Percentiles rank a stretch among this genome's conserved stretches.
Evolutionary conservation across 2,888 invertebrate species (phyloP).

Genomic region (Dinocampus coccinellae): DNA sequence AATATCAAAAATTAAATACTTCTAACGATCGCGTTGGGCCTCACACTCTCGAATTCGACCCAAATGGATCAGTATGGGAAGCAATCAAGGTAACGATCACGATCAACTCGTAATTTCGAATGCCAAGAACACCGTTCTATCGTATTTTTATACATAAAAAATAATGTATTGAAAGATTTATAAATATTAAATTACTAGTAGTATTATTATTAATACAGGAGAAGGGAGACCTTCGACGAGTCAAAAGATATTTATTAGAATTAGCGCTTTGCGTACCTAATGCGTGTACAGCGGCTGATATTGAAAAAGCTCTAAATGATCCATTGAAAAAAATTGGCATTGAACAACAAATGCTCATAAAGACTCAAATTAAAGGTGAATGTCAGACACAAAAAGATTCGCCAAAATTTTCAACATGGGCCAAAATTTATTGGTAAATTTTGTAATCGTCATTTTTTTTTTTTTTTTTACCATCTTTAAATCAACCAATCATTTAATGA

Average conservation of each 20-base stretch:
- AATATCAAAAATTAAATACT: constrained; percentile 47
- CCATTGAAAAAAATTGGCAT: constrained; percentile 66
- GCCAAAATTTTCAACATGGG: constrained; percentile 41
- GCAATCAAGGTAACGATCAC: constrained; percentile 50
- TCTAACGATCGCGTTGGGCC: constrained; percentile 32
- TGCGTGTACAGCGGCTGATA: constrained; percentile 73
- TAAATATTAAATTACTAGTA: neutral
- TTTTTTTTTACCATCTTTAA: neutral
- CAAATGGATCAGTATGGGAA: constrained; percentile 56
- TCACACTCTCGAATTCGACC: constrained; percentile 51
- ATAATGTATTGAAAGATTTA: neutral
- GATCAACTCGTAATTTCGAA: neutral
- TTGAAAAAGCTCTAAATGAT: constrained; percentile 71
- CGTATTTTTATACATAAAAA: neutral
- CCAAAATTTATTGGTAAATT: constrained; percentile 51
- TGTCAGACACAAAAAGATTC: constrained; percentile 51
- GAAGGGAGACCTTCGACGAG: constrained; percentile 54
- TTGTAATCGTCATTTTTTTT: neutral
- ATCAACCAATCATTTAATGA: neutral
- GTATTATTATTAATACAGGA: constrained; percentile 45
- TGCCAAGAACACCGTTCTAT: constrained; percentile 2
- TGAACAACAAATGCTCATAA: constrained; percentile 46
- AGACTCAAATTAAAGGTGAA: constrained; percentile 45
- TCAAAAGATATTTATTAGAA: constrained; percentile 50
- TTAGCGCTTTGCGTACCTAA: constrained; percentile 76